These are phyloP conservation scores for Delichon dasypus DNA, from an alignment of 2,797 vertebrate genomes.

Conservation along the genomic window DNA sequence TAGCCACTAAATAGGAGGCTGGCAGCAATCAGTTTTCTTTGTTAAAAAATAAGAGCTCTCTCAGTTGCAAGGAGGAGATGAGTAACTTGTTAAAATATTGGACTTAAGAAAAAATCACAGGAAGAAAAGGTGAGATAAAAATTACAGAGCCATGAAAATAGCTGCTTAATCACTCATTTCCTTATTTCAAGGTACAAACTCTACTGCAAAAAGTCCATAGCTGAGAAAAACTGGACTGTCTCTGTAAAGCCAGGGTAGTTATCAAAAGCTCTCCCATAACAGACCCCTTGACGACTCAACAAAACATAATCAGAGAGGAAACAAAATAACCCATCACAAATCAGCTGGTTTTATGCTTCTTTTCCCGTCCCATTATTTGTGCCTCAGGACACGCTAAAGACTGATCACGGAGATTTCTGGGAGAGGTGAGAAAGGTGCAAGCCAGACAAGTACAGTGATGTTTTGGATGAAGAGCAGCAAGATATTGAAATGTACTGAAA, in stretches of 20 bases:
- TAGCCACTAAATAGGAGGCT: neutral
- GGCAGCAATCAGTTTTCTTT: slow-evolving; percentile 22
- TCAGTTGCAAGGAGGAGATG: neutral
- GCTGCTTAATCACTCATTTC: slow-evolving; percentile 4
- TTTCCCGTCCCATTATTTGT: neutral
- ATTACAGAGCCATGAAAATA: neutral
- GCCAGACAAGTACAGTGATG: neutral
- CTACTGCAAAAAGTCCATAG: neutral
- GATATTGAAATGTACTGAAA: neutral
- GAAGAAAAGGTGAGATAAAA: neutral
- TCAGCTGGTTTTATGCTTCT: neutral
- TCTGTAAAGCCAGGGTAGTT: neutral
- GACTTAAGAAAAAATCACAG: neutral
- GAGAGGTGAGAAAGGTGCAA: neutral
- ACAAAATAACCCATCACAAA: neutral
- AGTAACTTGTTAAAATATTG: neutral
- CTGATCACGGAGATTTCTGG: neutral
- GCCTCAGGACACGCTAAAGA: neutral
- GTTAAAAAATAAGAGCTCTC: neutral
- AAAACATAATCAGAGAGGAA: neutral
- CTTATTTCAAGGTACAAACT: neutral
- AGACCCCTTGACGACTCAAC: neutral
- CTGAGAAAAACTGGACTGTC: neutral
- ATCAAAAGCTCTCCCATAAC: neutral
- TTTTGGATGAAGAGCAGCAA: neutral